Evolutionary conservation across 2,113 vertebrate species (phyloP), one percentile per base, ranked within the genome.

Genomic region (Proteles cristata): DNA sequence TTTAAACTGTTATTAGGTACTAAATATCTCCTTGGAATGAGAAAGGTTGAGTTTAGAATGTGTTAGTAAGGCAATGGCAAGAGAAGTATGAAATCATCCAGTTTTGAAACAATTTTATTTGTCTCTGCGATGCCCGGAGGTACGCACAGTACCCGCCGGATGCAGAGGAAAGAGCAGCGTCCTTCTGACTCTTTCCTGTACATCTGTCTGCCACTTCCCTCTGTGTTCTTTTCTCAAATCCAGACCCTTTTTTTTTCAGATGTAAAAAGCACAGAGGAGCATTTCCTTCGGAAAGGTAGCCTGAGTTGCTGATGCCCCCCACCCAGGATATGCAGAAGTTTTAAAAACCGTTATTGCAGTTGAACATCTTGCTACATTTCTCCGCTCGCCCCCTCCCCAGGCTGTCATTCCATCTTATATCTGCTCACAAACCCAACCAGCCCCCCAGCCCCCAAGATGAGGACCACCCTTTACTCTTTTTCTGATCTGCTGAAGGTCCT

Each of bases 331-430:
- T 1, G 2, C 1, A 43, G 50, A 33, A 35, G 15, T 58, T 55
- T 88, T 77, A 14, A 74, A 53, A 58, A 66, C 16, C 15, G 39
- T 19, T 33, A 21, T 0, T 43, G 43, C 23, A 31, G 7, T 35
- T 4, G 4, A 21, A 1, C 26, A 3, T 45, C 50, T 11, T 23
- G 55, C 26, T n/a, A 12, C 3, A 28, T 50, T 10, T 79, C 39
- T 6, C 17, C 17, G 15, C 6, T 3, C 39, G n/a, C 39, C 39
- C 39, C 0, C 0, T 0, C 0, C 2, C 6, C 43, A 14, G 21
- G 21, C 7, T 9, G 9, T 88, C 68, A 7, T 14, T 55, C 0
- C 3, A 3, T n/a, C 9, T 89, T n/a, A 2, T 0, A 0, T 19
- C 48, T 69, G 58, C 35, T 39, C 35, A 19, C 26, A 50, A 17